Percentiles rank a stretch among this genome's conserved stretches.
These are phyloP conservation scores for Halcyon badia DNA, from an alignment of 2,797 vertebrate genomes.

Conservation along the genomic window DNA sequence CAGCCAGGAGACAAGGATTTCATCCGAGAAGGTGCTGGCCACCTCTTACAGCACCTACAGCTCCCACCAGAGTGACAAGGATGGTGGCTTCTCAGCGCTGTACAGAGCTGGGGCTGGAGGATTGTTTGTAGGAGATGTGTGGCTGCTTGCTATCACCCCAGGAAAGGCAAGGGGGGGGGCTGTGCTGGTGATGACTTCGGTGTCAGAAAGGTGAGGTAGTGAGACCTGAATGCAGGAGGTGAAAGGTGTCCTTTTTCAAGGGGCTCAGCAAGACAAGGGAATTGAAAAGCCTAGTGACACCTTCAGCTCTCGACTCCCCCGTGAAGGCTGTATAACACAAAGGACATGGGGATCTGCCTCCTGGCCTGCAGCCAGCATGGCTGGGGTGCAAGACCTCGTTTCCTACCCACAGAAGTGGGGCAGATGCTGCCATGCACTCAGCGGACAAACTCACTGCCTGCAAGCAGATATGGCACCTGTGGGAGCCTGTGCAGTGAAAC, in stretches of 20 bases:
- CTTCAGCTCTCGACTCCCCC: neutral
- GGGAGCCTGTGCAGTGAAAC: rapidly evolving
- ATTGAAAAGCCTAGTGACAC: neutral
- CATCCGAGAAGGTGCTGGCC: neutral
- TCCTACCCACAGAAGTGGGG: neutral
- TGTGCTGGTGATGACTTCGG: rapidly evolving
- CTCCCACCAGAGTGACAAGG: too few species aligned
- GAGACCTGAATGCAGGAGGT: neutral
- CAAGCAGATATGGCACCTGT: rapidly evolving
- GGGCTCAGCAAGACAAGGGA: neutral
- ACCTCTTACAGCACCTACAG: neutral
- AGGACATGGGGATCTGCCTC: neutral
- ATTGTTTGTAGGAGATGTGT: rapidly evolving
- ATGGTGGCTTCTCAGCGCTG: rapidly evolving
- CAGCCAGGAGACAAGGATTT: neutral
- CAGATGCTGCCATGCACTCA: rapidly evolving
- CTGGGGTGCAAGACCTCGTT: neutral
- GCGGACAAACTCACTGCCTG: neutral
- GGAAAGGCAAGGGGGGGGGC: neutral
- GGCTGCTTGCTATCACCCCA: neutral
- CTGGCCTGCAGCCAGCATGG: neutral
- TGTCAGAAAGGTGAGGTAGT: neutral
- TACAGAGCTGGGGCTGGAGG: neutral
- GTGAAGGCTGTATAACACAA: neutral
- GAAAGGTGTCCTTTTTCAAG: neutral